Evolutionary conservation across 2,113 vertebrate species (phyloP).

Genomic region (Indicator maculatus): DNA sequence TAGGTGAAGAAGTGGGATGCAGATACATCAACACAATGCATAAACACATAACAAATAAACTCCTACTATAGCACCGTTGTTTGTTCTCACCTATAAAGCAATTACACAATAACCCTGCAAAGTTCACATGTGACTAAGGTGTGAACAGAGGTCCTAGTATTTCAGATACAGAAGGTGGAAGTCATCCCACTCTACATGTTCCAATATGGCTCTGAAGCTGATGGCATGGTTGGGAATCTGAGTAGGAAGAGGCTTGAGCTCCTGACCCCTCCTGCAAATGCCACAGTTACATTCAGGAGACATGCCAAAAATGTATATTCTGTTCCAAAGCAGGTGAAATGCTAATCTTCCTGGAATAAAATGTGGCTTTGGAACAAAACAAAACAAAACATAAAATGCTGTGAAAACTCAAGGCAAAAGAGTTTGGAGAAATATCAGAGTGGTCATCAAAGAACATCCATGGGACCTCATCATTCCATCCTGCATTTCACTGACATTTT

Average conservation of each 20-base stretch:
- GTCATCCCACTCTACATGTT: background rate
- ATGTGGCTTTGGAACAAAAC: background rate
- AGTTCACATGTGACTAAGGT: background rate
- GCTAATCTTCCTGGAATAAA: background rate
- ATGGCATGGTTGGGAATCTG: background rate
- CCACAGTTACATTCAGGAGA: background rate
- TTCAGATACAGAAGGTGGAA: background rate
- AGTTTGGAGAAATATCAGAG: background rate
- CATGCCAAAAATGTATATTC: background rate
- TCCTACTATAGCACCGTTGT: background rate
- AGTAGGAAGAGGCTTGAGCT: background rate
- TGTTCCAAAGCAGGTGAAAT: background rate
- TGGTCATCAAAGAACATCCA: background rate
- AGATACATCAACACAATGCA: background rate
- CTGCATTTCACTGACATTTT: background rate
- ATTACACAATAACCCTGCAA: background rate
- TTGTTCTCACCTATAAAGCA: background rate
- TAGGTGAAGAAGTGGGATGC: background rate
- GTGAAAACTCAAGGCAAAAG: background rate
- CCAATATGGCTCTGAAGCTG: background rate
- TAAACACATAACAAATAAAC: background rate
- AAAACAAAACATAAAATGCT: background rate
- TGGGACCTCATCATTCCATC: background rate
- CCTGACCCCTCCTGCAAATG: background rate
- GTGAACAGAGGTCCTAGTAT: background rate